Evolutionary conservation across 2,888 invertebrate genomes (phyloP), one percentile per base, ranked within the genome.

Genomic region (Ormyrus labotus): DNA sequence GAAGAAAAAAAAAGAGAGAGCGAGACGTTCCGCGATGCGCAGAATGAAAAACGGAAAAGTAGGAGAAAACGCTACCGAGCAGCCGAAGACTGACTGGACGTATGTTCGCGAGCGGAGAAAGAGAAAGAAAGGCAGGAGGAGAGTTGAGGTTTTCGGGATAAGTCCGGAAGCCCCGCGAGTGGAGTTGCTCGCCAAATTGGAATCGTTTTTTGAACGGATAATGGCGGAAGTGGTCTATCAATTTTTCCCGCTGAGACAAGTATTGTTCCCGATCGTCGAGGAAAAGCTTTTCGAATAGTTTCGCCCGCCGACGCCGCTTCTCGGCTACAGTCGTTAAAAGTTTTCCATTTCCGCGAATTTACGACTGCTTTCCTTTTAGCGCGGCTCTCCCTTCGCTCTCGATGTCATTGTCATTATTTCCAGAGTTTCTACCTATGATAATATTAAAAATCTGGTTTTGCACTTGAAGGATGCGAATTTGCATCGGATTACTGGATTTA

Each of bases 191-290:
- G 71, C 60, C 61, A 78, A 80, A 80, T 84, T 78, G 81, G 80
- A 83, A 80, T 78, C 70, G 73, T 80, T 82, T 80, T 84, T 81
- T 57, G 65, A 75, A 55, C 73, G 72, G 82, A 79, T 83, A 83
- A 82, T 81, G 82, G 78, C 82, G 81, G 82, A 82, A 84, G 83
- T 83, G 81, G 83, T 83, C 84, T 84, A 84, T 84, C 83, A 84
- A 83, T 84, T 84, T 83, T 82, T 84, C 79, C 76, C 64, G 53
- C 69, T 69, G 68, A 70, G 78, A 80, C 75, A 71, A 83, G 83
- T 70, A 84, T 83, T 83, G 83, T 82, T 74, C 80, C 70, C 74
- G 65, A 78, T 70, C 71, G 65, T 61, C 58, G 53, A 53, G 67
- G 60, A 19, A 65, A 65, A 81, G 78, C 73, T 45, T 71, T 61